Percentiles rank a stretch among this genome's conserved stretches.
Conservation (phyloP, 2,888 invertebrate genomes). For the Pandemis heparana region DNA sequence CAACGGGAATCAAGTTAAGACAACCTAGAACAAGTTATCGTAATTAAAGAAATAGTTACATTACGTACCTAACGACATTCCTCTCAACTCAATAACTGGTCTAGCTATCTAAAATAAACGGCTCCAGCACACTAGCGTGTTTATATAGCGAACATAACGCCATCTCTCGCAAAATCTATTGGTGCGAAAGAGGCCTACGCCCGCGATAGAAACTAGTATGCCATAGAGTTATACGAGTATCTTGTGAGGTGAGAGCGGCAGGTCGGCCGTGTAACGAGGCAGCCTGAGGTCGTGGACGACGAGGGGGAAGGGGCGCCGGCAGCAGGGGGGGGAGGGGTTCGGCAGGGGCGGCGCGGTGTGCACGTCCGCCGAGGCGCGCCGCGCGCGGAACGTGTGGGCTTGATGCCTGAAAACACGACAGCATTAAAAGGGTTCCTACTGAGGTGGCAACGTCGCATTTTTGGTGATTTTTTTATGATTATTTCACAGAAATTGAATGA, state of each 20-base stretch:
- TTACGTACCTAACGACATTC: not conserved
- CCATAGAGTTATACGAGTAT: constrained; percentile 46
- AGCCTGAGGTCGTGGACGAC: constrained; percentile 75
- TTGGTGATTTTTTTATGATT: no score
- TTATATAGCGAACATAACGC: no score
- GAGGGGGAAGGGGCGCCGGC: constrained; percentile 77
- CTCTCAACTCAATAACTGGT: not conserved
- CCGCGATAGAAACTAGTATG: not conserved
- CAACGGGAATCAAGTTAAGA: not conserved
- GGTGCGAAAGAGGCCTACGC: no score
- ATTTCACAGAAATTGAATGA: no score
- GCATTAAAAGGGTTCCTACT: no score
- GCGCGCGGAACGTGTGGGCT: constrained; percentile 48
- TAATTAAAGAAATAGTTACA: not conserved
- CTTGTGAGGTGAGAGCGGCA: constrained; percentile 48
- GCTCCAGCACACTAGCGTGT: not conserved
- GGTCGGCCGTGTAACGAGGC: not conserved
- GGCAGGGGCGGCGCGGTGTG: constrained; percentile 40
- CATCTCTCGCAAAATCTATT: no score
- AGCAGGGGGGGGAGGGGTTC: constrained; percentile 55
- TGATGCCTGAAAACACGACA: constrained; percentile 36
- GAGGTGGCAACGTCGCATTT: no score
- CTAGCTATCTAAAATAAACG: not conserved
- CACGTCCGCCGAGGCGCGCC: constrained; percentile 61
- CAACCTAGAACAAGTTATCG: not conserved